Base-by-base conservation (phyloP, 2,797 vertebrate species). In the Pantherophis vulpinus region DNA sequence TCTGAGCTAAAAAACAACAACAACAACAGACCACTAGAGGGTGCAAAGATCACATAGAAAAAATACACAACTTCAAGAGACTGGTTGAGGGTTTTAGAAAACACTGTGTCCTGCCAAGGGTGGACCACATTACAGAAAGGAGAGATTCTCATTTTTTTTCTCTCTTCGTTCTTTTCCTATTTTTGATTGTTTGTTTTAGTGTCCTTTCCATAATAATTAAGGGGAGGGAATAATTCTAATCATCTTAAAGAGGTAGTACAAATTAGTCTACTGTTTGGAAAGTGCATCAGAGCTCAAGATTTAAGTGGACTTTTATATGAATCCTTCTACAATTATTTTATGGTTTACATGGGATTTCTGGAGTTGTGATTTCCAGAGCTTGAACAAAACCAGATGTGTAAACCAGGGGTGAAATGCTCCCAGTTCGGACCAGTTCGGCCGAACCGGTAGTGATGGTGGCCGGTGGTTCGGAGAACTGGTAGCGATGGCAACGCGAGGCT, bases 11-110 rank as follows among this genome's bases (percentile, higher is more conserved):
- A 56, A 32, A n/a, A 87, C 25, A 94, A 20, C 11, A 56, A 55
- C 54, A 29, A 87, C 6, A 94, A 18, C 1, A 88, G 54, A 55
- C 95, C 96, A 91, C 94, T 90, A 95, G 97, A 94, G 95, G 96
- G 96, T 95, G 96, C 95, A 92, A 88, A 2, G 11, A 58, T 27
- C 87, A 37, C 94, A 51, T 0, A 2, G 37, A 42, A 79, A 6
- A 91, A 88, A 27, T 10, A 27, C 18, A 70, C 27, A 90, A 25
- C 23, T 55, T 51, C 20, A 60, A 88, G 60, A 59, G 16, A 18
- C n/a, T 88, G n/a, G 32, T 58, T 20, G 55, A n/a, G n/a, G n/a
- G 55, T 88, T 87, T 87, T 87, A 32, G 54, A 32, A 87, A n/a
- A 87, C 54, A 6, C 4, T 5, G 3, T 59, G n/a, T 18, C n/a